phyloP scores from a whole-genome alignment of 2,888 invertebrate genomes.

The Pristionchus arcanus region DNA sequence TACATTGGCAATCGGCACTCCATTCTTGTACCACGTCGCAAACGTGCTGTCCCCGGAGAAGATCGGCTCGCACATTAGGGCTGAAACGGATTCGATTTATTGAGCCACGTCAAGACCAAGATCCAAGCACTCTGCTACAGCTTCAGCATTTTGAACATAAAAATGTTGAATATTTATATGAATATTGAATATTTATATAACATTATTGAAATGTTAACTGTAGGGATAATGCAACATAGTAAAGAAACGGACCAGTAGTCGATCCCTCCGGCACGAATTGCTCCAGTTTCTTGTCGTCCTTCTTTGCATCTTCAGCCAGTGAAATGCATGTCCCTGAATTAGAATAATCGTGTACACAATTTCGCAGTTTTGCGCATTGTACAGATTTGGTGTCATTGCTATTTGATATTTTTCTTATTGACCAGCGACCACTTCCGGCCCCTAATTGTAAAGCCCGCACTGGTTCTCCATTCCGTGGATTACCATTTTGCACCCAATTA shows the following conservation, averaged over 20 bases:
- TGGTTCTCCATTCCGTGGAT: neutral
- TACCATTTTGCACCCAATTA: conserved; percentile 44
- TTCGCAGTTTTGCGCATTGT: too few relatives aligned
- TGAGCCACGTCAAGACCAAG: too few relatives aligned
- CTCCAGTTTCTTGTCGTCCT: conserved; percentile 16
- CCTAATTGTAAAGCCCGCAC: neutral
- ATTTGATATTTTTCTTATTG: too few relatives aligned
- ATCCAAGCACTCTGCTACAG: too few relatives aligned
- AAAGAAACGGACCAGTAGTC: conserved; percentile 3
- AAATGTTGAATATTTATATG: too few relatives aligned
- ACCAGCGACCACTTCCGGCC: neutral
- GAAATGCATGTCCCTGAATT: neutral
- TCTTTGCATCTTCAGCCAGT: neutral
- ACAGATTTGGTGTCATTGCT: too few relatives aligned
- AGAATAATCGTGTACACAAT: too few relatives aligned
- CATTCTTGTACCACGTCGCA: conserved; percentile 72
- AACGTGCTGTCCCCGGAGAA: conserved; percentile 63
- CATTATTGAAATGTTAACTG: too few relatives aligned
- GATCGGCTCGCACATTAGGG: conserved; percentile 74
- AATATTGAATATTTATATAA: too few relatives aligned
- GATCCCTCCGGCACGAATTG: conserved; percentile 29
- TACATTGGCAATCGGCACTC: conserved; percentile 66
- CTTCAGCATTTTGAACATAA: too few relatives aligned
- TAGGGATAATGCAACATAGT: too few relatives aligned
- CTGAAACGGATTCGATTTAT: conserved; percentile 55